Base-by-base conservation (phyloP, 2,113 vertebrate species). In the Cyphomyrus plagiostoma region DNA sequence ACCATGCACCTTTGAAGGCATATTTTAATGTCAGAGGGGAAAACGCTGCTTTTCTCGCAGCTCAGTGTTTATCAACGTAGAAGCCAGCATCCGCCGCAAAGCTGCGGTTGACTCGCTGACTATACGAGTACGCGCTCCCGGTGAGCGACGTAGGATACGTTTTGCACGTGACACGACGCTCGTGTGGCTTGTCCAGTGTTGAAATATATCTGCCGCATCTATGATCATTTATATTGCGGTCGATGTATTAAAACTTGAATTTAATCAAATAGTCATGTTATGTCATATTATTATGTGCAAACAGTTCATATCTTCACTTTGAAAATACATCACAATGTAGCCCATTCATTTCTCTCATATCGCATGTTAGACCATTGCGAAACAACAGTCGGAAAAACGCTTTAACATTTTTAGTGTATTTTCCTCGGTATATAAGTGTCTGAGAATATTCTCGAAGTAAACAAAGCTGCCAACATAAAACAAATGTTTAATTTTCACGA, bases 331-430 rank as follows among this genome's bases (percentile, higher is more conserved):
- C 3, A 30, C 62, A 70, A 70, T 30, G 13, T 3, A 70, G 62
- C 10, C 3, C 10, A 30, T 30, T 70, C n/a, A 26, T 70, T 70
- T 30, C 30, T 70, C 10, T 30, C n/a, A 70, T 80, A 8, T 42
- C 74, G 17, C 74, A 42, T 35, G 35, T 21, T 80, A 80, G 74
- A 42, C 74, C 4, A 80, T 77, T 77, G 74, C 35, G 13, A 42
- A 77, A 35, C 70, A 77, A 39, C 15, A 77, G 35, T 42, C 13
- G n/a, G 74, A 35, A 39, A 77, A 80, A 80, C 17, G 35, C 74
- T 39, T 80, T 80, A 42, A 17, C 74, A 39, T 80, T 80, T 77
- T 80, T 80, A 80, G 74, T 80, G 74, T 80, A 80, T 80, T 80
- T 77, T 42, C 74, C 1, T 39, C 6, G 13, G 35, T 42, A 42